Conservation (phyloP, 2,113 vertebrate species). For the Xyrauchen texanus region DNA sequence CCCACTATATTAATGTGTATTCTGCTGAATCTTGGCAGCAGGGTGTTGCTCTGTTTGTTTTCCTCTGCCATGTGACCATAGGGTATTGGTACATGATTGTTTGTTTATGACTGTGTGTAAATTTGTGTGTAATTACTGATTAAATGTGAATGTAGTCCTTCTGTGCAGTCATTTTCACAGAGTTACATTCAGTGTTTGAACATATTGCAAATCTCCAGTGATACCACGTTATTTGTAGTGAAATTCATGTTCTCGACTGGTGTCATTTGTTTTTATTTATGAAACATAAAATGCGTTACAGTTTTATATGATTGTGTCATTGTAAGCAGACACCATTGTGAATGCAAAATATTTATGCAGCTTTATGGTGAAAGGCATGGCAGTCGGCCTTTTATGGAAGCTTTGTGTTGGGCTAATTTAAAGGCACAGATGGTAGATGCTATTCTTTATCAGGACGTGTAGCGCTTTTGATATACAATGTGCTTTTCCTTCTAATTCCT, state of each 20-base stretch:
- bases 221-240: neutral
- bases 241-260: neutral
- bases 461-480: neutral
- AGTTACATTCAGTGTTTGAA: neutral
- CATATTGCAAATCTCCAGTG: neutral
- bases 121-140: constrained; percentile 23
- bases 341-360: constrained; percentile 29
- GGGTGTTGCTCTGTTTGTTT: constrained; percentile 3
- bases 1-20: neutral
- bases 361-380: constrained; percentile 2
- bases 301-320: constrained; percentile 14
- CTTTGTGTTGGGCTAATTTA: constrained; percentile 15
- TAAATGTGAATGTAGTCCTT: neutral
- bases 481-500: neutral
- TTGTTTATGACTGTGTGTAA: constrained; percentile 21
- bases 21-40: constrained; percentile 6
- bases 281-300: neutral
- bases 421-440: constrained; percentile 7
- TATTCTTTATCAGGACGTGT: constrained; percentile 8
- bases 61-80: neutral
- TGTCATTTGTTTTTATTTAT: neutral
- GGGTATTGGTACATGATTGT: neutral
- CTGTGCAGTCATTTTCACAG: neutral
- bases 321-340: neutral
- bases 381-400: neutral